Base-by-base conservation (phyloP, 2,888 invertebrate genomes). In the Odontocolon sp. region DNA sequence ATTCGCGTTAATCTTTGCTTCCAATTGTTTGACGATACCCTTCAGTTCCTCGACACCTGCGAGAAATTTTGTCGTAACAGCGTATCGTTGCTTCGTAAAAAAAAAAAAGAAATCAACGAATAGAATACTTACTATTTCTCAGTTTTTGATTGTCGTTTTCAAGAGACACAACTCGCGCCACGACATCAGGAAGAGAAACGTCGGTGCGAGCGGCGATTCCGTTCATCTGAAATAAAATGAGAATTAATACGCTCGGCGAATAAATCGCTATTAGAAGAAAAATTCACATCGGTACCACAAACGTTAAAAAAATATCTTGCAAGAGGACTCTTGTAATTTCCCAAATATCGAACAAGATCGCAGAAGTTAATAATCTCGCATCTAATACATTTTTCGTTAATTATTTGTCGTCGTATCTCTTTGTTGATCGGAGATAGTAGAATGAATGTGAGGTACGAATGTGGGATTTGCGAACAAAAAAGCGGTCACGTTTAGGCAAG, bases 101-200 rank as follows among this genome's bases (percentile, higher is more conserved):
- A n/a, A 40, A 72, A 70, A 18, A 21, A 38, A n/a, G n/a, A n/a
- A n/a, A n/a, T n/a, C n/a, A n/a, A n/a, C n/a, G n/a, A n/a, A n/a
- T n/a, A n/a, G n/a, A n/a, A 56, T 80, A 80, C 84, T 82, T 85
- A 91, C 91, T 81, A 73, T 88, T 86, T 78, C 86, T 87, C 9
- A 94, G 87, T 71, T 92, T 91, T 54, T 88, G 83, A 83, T 94
- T 94, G 78, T 94, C 93, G 78, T 92, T 93, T 83, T 94, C 94
- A 54, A 95, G 87, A 36, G 86, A 84, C 71, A 90, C 91, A 68
- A 94, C 85, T 84, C 94, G 92, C 81, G 91, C 92, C 61, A 91
- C 89, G 26, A 94, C 86, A 86, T 93, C 94, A 63, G 92, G 92
- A 82, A 92, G 92, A 16, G 93, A 91, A 64, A 92, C 91, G 77